Evolutionary conservation across 2,888 invertebrate species (phyloP).

Genomic region (Leptogaster cylindrica): DNA sequence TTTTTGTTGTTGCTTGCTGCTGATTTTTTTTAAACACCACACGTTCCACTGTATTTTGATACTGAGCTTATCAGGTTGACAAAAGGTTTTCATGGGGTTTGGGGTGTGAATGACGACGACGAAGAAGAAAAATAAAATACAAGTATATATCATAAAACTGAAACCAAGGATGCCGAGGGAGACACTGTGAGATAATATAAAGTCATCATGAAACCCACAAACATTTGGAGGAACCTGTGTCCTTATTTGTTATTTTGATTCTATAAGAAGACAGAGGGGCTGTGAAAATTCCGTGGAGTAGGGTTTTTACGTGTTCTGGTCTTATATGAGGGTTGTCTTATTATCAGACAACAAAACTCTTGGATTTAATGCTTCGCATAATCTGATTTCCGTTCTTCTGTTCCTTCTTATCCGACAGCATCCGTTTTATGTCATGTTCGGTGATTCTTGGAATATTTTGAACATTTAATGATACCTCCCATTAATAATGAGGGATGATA

Average conservation of each 20-base stretch:
- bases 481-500: too few relatives aligned
- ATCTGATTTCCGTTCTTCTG: constrained; percentile 27
- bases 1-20: background rate
- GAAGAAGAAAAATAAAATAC: too few relatives aligned
- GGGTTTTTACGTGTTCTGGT: background rate
- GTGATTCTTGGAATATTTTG: too few relatives aligned
- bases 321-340: constrained; percentile 21
- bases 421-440: constrained; percentile 18
- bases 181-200: constrained; percentile 26
- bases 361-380: constrained; percentile 8
- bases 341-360: constrained; percentile 36
- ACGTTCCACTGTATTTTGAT: constrained; percentile 22
- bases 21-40: constrained; percentile 17
- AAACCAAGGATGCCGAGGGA: background rate
- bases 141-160: constrained; percentile 25
- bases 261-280: background rate
- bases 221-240: background rate
- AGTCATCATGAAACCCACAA: constrained; percentile 24
- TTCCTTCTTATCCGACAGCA: constrained; percentile 18
- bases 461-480: too few relatives aligned
- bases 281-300: background rate
- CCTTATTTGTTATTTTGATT: background rate
- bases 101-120: constrained; percentile 31
- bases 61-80: constrained; percentile 32
- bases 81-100: background rate